Conservation (phyloP, 2,888 invertebrate genomes). For the Loripinus fragilis region DNA sequence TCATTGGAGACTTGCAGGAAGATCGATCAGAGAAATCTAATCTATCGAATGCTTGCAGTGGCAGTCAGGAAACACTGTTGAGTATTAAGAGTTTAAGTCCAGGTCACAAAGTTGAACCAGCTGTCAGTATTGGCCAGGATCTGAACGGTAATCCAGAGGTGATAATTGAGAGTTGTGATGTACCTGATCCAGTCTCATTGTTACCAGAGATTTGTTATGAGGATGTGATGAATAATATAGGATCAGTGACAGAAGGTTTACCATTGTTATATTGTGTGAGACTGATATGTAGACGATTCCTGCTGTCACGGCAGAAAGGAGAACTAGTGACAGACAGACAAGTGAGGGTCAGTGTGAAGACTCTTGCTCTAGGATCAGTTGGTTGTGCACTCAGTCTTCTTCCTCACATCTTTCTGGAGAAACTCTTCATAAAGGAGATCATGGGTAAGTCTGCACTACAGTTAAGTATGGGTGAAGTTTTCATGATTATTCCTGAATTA, state of each 20-base stretch:
- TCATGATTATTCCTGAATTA: too few species aligned
- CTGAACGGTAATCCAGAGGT: constrained; percentile 77
- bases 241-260: constrained; percentile 87
- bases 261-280: constrained; percentile 90
- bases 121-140: constrained; percentile 67
- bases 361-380: constrained; percentile 92
- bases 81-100: constrained; percentile 78
- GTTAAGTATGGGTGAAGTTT: too few species aligned
- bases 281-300: constrained; percentile 89
- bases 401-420: constrained; percentile 89
- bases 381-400: constrained; percentile 89
- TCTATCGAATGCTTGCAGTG: constrained; percentile 72
- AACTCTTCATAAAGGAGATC: constrained; percentile 80
- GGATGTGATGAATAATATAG: constrained; percentile 80
- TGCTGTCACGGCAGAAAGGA: constrained; percentile 87
- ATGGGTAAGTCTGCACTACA: constrained; percentile 16
- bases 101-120: constrained; percentile 55
- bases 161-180: constrained; percentile 43
- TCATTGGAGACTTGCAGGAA: constrained; percentile 79
- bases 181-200: constrained; percentile 21
- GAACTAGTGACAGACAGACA: constrained; percentile 88
- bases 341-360: constrained; percentile 95
- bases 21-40: constrained; percentile 76
- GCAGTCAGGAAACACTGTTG: constrained; percentile 78
- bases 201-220: constrained; percentile 35